These are phyloP conservation scores for Smithornis capensis DNA, from an alignment of 2,113 vertebrate species.

Conservation along the genomic window DNA sequence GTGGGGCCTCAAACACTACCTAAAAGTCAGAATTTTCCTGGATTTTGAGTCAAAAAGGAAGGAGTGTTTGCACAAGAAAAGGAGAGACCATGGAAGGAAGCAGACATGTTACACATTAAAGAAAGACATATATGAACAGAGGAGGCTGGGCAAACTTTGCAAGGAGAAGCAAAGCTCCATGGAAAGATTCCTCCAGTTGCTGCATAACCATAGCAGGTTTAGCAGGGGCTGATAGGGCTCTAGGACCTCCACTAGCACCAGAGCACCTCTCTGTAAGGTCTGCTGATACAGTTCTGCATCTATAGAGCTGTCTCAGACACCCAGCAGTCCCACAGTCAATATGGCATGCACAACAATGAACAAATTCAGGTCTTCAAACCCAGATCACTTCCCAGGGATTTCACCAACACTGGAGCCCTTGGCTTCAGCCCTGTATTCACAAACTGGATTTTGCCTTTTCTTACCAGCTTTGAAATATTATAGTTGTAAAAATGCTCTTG, in stretches of 20 bases:
- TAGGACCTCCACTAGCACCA: not conserved
- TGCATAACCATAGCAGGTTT: not conserved
- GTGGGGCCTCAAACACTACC: slow-evolving; percentile 34
- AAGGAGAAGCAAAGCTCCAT: not conserved
- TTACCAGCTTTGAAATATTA: not conserved
- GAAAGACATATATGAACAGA: not conserved
- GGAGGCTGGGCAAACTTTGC: not conserved
- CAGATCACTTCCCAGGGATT: not conserved
- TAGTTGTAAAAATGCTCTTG: accelerated
- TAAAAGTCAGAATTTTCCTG: slow-evolving; percentile 23
- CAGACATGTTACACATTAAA: not conserved
- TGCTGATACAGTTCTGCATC: not conserved
- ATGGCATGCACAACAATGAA: accelerated
- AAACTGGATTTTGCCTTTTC: not conserved
- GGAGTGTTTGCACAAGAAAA: slow-evolving; percentile 40
- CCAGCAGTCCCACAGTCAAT: not conserved
- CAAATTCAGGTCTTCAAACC: not conserved
- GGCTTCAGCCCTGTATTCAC: not conserved
- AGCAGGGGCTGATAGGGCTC: not conserved
- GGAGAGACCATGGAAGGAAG: not conserved
- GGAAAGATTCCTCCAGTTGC: not conserved
- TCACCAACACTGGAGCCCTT: accelerated
- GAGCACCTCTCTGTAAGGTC: accelerated
- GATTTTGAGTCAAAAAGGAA: slow-evolving; percentile 14
- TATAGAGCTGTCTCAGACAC: no score